Evolutionary conservation across 2,888 invertebrate genomes (phyloP), one percentile per base, ranked within the genome.

Genomic region (Choristoneura rosaceana): DNA sequence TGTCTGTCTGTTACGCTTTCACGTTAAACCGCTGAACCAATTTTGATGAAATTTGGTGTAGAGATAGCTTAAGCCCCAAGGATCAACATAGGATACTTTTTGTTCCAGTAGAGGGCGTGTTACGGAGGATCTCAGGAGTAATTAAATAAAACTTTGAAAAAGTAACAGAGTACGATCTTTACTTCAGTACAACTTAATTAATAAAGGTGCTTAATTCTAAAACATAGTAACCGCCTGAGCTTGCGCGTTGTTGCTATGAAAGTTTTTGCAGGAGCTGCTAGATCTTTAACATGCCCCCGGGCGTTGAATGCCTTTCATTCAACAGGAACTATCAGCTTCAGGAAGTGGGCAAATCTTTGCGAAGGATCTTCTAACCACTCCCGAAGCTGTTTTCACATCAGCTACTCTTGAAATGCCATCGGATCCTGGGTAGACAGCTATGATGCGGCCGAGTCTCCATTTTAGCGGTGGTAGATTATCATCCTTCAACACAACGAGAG

Each of bases 361-460:
- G n/a, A n/a, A n/a, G n/a, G 34, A 12, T 41, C 61, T 41, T 43
- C 61, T n/a, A 41, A 61, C 61, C 4, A 43, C 17, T 17, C 61
- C 61, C 8, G 33, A 10, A n/a, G 61, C 43, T 0, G 17, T 61
- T 2, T 14, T 15, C 9, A 61, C 43, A 43, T 17, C 61, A 14
- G 61, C 61, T 3, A 61, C 43, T 17, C 61, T 2, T n/a, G 33
- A 43, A 43, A 61, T 17, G 33, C 64, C 52, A 52, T 52, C 64
- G 4, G n/a, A 12, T n/a, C 17, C 34, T 15, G 64, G 64, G 9
- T 52, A 17, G 38, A 65, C 17, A 10, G 64, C 52, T 3, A 52
- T 34, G 17, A 65, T 65, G 52, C 65, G 55, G 15, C 65, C 65
- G 4, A 75, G n/a, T n/a, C n/a, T n/a, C n/a, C n/a, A n/a, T n/a